These are phyloP conservation scores for Campoletis raptor DNA, from an alignment of 2,888 invertebrate genomes.

Conservation along the genomic window DNA sequence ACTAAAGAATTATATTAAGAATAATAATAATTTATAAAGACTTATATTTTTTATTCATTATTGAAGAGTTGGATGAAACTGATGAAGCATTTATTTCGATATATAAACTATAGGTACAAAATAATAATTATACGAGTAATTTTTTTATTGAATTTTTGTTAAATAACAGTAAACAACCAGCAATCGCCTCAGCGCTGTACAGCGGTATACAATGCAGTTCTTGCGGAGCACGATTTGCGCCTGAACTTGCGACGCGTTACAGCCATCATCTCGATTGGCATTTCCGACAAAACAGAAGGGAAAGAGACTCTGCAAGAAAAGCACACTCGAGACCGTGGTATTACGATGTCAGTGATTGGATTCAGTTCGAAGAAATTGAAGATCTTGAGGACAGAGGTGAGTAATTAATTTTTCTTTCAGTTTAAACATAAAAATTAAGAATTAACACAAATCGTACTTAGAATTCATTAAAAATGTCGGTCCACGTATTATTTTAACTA, in stretches of 20 bases:
- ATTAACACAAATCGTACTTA: neutral
- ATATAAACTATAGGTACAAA: neutral
- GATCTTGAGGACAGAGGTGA: conserved; percentile 94
- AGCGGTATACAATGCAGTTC: conserved; percentile 98
- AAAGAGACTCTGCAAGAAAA: conserved; percentile 93
- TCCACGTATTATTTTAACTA: no score
- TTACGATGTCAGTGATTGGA: conserved; percentile 96
- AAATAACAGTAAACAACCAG: conserved; percentile 89
- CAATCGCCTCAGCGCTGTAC: conserved; percentile 90
- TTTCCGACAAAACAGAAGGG: conserved; percentile 96
- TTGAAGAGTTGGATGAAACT: no score
- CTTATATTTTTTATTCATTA: no score
- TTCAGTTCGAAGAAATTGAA: conserved; percentile 97
- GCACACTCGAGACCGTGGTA: conserved; percentile 96
- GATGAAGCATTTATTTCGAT: no score
- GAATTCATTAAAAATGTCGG: neutral
- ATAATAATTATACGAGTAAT: neutral
- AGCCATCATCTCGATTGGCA: conserved; percentile 99
- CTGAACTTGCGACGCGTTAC: conserved; percentile 95
- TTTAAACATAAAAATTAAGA: neutral
- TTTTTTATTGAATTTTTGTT: neutral
- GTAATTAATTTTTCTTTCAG: neutral
- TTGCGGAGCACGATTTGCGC: conserved; percentile 97
- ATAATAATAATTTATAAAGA: no score
- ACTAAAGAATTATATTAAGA: no score